Evolutionary conservation across 2,113 vertebrate genomes (phyloP), one percentile per base, ranked within the genome.

Genomic region (Callaeas wilsoni): DNA sequence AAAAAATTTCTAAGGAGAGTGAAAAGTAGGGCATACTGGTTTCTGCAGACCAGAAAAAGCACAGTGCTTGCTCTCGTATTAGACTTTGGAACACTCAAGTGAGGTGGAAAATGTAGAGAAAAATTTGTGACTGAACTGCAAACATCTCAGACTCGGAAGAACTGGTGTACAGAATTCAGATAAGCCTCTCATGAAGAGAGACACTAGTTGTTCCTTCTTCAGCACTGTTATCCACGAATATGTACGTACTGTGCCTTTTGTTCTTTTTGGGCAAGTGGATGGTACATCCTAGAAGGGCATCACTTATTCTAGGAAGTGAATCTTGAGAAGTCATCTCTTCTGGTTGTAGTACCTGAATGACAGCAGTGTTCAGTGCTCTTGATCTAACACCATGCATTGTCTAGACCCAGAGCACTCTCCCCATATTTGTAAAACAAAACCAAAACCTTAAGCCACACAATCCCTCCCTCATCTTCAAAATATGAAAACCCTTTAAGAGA

Each of bases 151-250:
- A 65, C 84, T 93, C 75, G 52, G 79, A 96, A 97, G 77, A 57
- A 78, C 80, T 85, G 75, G 49, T 74, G 91, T 86, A 89, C 93
- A 96, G 95, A 96, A 95, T 97, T 97, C 96, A 93, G 95, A 92
- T 83, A 90, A 96, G 90, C 87, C 92, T 94, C 89, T 81, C 44
- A 56, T 84, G 86, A 92, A 69, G 55, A 70, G 53, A 93, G 65
- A 96, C 67, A 94, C 90, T 96, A 95, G 95, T 91, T 97, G 97
- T 97, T 95, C 95, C 84, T 96, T 96, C 95, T 46, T 94, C 90
- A 94, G 93, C 84, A 90, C 94, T 80, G 87, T 95, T 97, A 91
- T 53, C 80, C 60, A 63, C 2, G 1, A 75, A n/a, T 78, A 87
- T 84, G 95, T 83, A 63, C 95, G 74, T 86, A 47, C 67, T 92